A percentile compares a stretch with the other conserved stretches of the same genome.
These are phyloP conservation scores for Diplazon laetatorius DNA, from an alignment of 2,888 invertebrate species.

Conservation along the genomic window DNA sequence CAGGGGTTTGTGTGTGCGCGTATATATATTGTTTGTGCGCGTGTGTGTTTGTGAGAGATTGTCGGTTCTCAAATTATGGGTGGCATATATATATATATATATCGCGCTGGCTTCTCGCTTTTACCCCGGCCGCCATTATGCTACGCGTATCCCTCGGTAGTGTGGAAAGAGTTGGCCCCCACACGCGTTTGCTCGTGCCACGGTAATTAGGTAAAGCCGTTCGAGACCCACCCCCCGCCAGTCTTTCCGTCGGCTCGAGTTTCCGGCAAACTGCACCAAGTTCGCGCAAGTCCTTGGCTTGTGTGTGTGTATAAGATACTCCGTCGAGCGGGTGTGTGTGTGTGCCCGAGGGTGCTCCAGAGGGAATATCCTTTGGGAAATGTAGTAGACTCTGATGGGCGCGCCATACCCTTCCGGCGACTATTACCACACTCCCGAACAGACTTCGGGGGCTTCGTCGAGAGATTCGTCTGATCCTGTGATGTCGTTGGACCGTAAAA, in stretches of 20 bases:
- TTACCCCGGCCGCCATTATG: neutral
- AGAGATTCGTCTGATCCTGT: neutral
- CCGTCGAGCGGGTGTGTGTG: constrained; percentile 6
- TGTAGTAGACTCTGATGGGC: constrained; percentile 15
- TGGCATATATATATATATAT: too few relatives aligned
- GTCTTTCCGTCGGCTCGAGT: constrained; percentile 20
- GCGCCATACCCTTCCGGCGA: constrained; percentile 23
- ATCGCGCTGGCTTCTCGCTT: neutral
- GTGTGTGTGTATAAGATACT: neutral
- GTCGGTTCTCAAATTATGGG: constrained; percentile 7
- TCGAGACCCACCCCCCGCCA: too few relatives aligned
- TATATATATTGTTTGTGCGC: too few relatives aligned
- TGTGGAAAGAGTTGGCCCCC: constrained; percentile 2
- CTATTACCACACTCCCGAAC: constrained; percentile 25
- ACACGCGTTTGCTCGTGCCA: neutral
- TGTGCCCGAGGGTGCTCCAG: neutral
- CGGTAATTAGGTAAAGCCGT: constrained; percentile 51
- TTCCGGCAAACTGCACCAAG: constrained; percentile 39
- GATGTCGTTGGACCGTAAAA: neutral
- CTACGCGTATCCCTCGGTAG: constrained; percentile 9
- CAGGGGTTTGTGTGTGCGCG: neutral
- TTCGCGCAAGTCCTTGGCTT: constrained; percentile 29
- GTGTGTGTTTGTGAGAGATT: neutral
- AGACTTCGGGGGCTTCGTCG: neutral
- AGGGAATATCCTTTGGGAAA: constrained; percentile 17